phyloP scores from a whole-genome alignment of 2,113 vertebrate genomes.

The Enhydra lutris region DNA sequence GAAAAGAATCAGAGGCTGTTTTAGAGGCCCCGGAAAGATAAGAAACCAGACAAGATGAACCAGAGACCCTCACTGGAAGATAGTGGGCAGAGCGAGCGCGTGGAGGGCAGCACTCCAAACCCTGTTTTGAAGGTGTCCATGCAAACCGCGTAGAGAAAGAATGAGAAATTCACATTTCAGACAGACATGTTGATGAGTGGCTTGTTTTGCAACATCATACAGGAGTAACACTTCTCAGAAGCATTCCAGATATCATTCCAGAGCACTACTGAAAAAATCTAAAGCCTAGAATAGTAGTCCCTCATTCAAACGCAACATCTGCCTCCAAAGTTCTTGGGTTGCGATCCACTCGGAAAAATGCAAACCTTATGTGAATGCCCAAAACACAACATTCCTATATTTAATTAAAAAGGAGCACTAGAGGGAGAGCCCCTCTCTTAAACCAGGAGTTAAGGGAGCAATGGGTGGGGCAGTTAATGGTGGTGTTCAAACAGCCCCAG shows the following conservation, averaged over 20 bases:
- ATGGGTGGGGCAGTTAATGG: neutral
- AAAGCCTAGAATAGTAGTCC: neutral
- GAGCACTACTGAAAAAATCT: neutral
- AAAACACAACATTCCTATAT: neutral
- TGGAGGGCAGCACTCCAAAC: neutral
- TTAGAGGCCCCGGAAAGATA: neutral
- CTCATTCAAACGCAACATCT: neutral
- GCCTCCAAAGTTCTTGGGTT: neutral
- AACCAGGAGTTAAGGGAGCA: neutral
- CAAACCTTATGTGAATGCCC: neutral
- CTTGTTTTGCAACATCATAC: neutral
- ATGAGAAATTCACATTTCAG: neutral
- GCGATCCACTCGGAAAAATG: neutral
- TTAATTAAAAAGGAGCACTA: neutral
- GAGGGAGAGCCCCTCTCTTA: neutral
- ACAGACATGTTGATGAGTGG: fast-evolving
- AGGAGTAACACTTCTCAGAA: no score
- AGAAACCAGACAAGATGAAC: neutral
- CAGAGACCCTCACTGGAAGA: neutral
- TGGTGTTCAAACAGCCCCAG: neutral
- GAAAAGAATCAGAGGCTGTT: neutral
- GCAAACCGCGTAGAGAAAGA: neutral
- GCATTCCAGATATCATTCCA: neutral
- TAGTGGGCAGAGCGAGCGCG: fast-evolving
- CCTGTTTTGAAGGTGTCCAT: neutral